Evolutionary conservation across 2,797 vertebrate species (phyloP).

Genomic region (Pelodytes ibericus): DNA sequence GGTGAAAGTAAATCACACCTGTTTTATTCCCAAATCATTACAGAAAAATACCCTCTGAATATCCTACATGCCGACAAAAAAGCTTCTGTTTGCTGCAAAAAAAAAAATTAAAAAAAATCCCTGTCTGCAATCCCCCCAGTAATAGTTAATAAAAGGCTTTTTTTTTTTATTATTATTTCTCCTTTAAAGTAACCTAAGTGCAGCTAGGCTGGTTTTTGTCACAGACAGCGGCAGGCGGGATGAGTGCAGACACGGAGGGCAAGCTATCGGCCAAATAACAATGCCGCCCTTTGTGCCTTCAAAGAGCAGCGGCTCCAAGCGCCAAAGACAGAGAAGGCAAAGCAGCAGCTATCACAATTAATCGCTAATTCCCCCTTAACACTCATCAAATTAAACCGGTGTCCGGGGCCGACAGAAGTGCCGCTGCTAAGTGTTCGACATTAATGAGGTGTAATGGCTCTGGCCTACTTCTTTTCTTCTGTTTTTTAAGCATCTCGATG

Average conservation of each 20-base stretch:
- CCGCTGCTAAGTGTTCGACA: conserved; percentile 76
- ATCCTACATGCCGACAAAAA: too few species aligned
- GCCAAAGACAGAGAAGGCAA: conserved; percentile 63
- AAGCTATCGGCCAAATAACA: conserved; percentile 4
- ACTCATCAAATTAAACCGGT: conserved; percentile 73
- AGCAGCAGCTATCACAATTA: conserved; percentile 67
- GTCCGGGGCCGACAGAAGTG: conserved; percentile 68
- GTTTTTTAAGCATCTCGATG: conserved; percentile 61
- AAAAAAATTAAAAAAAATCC: not conserved
- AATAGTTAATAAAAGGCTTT: not conserved
- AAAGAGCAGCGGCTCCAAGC: conserved; percentile 11
- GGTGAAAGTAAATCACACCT: too few species aligned
- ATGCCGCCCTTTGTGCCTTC: conserved; percentile 28
- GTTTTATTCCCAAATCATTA: too few species aligned
- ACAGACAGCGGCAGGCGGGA: not conserved
- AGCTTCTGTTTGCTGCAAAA: not conserved
- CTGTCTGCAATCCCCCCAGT: not conserved
- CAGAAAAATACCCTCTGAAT: too few species aligned
- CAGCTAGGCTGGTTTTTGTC: not conserved
- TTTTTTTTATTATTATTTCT: conserved; percentile 1
- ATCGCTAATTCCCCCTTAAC: conserved; percentile 73
- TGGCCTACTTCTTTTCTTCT: conserved; percentile 67
- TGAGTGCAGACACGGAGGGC: not conserved
- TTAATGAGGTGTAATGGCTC: conserved; percentile 80
- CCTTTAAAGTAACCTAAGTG: not conserved